These are phyloP conservation scores for Antennarius striatus DNA, from an alignment of 2,113 vertebrate species.

Conservation along the genomic window DNA sequence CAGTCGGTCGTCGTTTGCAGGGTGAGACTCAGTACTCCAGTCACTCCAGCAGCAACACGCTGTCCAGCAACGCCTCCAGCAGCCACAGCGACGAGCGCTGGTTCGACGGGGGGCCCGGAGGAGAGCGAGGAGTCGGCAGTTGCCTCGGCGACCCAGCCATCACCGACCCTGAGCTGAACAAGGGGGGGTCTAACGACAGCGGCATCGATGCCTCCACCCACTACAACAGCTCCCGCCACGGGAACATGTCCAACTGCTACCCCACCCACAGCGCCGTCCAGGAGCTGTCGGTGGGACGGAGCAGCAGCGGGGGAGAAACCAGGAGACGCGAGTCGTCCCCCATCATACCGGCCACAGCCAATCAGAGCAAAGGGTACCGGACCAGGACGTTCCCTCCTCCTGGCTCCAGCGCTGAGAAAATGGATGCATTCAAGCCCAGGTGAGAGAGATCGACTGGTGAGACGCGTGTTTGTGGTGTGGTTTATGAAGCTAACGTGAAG, in stretches of 20 bases:
- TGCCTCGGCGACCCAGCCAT: slow-evolving; percentile 75
- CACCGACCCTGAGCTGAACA: slow-evolving; percentile 81
- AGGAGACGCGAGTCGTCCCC: slow-evolving; percentile 83
- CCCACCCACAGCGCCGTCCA: slow-evolving; percentile 72
- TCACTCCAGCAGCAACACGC: slow-evolving; percentile 93
- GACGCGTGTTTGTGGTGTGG: slow-evolving; percentile 13
- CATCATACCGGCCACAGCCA: slow-evolving; percentile 44
- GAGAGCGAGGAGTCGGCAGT: slow-evolving; percentile 57
- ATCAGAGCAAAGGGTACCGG: slow-evolving; percentile 83
- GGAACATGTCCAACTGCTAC: slow-evolving; percentile 66
- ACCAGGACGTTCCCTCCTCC: slow-evolving; percentile 83
- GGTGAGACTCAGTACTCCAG: slow-evolving; percentile 89
- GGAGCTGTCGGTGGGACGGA: slow-evolving; percentile 64
- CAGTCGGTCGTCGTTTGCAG: slow-evolving; percentile 62
- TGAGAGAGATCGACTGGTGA: slow-evolving; percentile 32
- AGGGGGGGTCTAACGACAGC: slow-evolving; percentile 89
- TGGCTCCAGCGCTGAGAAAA: slow-evolving; percentile 71
- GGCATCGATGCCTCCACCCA: slow-evolving; percentile 87
- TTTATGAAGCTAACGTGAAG: slow-evolving; percentile 22
- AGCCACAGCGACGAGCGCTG: slow-evolving; percentile 92
- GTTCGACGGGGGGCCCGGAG: slow-evolving; percentile 79
- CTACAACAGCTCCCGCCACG: slow-evolving; percentile 76
- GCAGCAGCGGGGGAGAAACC: slow-evolving; percentile 45
- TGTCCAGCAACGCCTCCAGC: slow-evolving; percentile 93
- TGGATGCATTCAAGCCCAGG: slow-evolving; percentile 79